phyloP scores from a whole-genome alignment of 2,797 vertebrate genomes.

The Neosalanx taihuensis region DNA sequence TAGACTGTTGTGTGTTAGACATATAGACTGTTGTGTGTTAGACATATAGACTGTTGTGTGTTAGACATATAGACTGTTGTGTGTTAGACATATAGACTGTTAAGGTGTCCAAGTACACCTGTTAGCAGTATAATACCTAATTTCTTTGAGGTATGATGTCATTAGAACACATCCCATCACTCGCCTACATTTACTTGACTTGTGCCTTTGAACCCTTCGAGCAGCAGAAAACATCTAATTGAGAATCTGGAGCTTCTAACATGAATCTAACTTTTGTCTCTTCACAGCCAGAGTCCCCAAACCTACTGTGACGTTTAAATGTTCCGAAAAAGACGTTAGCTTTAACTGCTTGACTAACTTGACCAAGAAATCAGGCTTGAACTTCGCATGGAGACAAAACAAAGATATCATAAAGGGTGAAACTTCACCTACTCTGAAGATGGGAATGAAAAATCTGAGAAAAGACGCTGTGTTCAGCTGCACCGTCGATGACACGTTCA shows the following conservation, averaged over 20 bases:
- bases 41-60: no score
- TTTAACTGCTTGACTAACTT: not conserved
- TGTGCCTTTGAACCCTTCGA: no score
- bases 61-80: no score
- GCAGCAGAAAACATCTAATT: no score
- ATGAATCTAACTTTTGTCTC: not conserved
- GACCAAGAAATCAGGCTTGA: not conserved
- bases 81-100: no score
- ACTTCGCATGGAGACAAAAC: not conserved
- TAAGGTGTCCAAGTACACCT: no score
- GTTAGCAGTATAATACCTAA: no score
- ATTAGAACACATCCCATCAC: no score
- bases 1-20: no score
- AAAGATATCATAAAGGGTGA: not conserved
- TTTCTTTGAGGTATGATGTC: no score
- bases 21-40: no score
- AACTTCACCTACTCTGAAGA: not conserved
- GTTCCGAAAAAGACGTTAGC: not conserved
- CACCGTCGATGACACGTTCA: not conserved
- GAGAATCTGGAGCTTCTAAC: not conserved
- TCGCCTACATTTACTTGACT: no score
- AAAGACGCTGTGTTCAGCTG: not conserved
- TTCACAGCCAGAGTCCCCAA: not conserved
- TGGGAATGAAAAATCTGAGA: not conserved
- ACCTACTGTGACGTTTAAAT: not conserved